Conservation (phyloP, 2,113 vertebrate species). For the Hippocampus abdominalis region DNA sequence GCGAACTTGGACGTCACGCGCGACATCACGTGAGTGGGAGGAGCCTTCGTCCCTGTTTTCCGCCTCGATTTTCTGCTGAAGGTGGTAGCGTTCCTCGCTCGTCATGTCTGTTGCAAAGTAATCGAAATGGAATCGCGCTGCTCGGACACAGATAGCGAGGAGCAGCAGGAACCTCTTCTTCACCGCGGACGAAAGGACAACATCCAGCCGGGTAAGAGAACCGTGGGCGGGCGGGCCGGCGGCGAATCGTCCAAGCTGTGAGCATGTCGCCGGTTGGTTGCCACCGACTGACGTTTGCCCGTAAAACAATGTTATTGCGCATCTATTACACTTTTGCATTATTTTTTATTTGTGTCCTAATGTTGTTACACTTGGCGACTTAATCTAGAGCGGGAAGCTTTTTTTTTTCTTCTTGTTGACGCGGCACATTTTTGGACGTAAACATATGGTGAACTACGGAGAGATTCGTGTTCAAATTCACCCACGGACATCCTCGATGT, state of each 20-base stretch:
- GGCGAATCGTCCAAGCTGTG: neutral
- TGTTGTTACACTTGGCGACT: neutral
- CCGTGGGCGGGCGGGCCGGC: neutral
- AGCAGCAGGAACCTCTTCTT: constrained; percentile 63
- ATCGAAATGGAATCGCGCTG: constrained; percentile 50
- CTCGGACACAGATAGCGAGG: constrained; percentile 66
- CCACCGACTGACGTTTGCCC: no score
- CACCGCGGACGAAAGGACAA: constrained; percentile 32
- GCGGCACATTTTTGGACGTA: neutral
- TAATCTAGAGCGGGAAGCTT: neutral
- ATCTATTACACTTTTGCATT: neutral
- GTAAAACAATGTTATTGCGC: neutral
- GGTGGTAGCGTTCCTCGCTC: neutral
- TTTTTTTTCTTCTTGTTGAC: neutral
- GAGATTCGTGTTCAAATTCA: no score
- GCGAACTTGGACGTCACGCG: neutral
- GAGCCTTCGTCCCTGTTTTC: neutral
- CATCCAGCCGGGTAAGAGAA: constrained; percentile 47
- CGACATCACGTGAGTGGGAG: neutral
- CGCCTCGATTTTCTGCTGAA: neutral
- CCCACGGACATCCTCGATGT: no score
- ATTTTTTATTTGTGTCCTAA: neutral
- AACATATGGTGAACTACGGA: neutral
- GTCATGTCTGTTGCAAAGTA: neutral
- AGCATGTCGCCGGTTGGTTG: no score